Evolutionary conservation across 2,888 invertebrate genomes (phyloP), one percentile per base, ranked within the genome.

Genomic region (Choreutis nemorana): DNA sequence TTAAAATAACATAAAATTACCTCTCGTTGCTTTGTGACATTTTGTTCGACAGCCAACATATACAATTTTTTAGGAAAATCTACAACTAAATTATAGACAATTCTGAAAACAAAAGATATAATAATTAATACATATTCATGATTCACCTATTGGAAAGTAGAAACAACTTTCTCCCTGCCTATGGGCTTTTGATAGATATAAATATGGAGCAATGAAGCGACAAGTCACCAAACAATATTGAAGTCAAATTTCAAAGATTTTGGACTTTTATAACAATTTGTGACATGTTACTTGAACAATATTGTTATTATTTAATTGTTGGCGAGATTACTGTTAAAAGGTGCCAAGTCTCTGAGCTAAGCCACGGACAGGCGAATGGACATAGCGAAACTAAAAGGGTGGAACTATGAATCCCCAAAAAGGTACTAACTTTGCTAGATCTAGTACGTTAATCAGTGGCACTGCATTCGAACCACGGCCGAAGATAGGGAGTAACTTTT

Each of bases 31-130:
- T 75, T 79, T 3, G 79, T 67, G n/a, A 80, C 41, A 25, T 71
- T 79, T 45, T 83, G 83, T 49, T 87, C 86, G 1, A 85, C 82
- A 0, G 86, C 87, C 20, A 87, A 55, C 24, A 87, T 79, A 44
- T 85, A 87, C 7, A 81, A 73, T 31, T 80, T 72, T 39, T 58
- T 71, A 13, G 87, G 86, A 44, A 82, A 81, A 29, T 75, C 68
- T 39, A 57, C 52, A 29, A 83, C 44, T 32, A 81, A 45, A 36
- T 70, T 64, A 39, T 61, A 59, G 25, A 83, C 45, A 23, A 81
- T 75, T 48, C 81, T 81, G 58, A 30, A 64, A 54, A 35, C 23
- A 18, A 23, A 28, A 22, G 2, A 6, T 18, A 18, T 18, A 6
- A 18, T 23, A 23, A 23, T 23, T 21, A 21, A 21, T 9, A 21